Base-by-base conservation (phyloP, 2,888 invertebrate genomes). In the Agonum fuliginosum region DNA sequence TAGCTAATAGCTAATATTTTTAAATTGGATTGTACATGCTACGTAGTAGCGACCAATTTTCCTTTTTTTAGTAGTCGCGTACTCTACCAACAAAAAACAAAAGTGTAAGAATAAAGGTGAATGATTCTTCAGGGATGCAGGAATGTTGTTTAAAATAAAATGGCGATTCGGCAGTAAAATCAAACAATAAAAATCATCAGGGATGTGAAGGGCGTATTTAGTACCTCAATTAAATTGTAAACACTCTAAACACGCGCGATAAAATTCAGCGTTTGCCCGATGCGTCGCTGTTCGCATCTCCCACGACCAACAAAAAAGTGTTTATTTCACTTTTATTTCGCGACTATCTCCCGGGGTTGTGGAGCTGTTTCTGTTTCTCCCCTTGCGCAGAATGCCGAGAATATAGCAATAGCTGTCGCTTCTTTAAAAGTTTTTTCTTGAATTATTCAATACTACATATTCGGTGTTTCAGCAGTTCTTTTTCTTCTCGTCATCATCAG, bases 381-480 rank as follows among this genome's bases (percentile, higher is more conserved):
- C 37, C n/a, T 41, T n/a, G n/a, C 10, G 41, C 67, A 67, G 67
- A 37, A 30, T 30, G 75, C 67, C 48, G 75, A 48, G 75, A 67
- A 67, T 67, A 75, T 75, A 75, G 75, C 75, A 75, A 75, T 75
- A 75, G 75, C 67, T 67, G 75, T 75, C 75, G 51, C 48, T 75
- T 67, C 51, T 67, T 75, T 75, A 67, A 67, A 75, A 75, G 75
- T 75, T 75, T 74, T 75, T 67, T 37, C 37, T 75, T 75, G 75
- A 75, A 75, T 75, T 65, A 75, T 75, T 75, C 75, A 75, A 67
- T 67, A 67, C 67, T 75, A 75, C 75, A 75, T 75, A 67, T 67
- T 75, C 75, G 67, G 51, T 75, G 75, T 75, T 75, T 75, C 75
- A 67, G 75, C 75, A 67, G 75, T 75, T 46, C 67, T 51, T 67